A percentile compares a stretch with the other conserved stretches of the same genome.
phyloP scores from a whole-genome alignment of 2,113 vertebrate species.

The Grammomys surdaster region DNA sequence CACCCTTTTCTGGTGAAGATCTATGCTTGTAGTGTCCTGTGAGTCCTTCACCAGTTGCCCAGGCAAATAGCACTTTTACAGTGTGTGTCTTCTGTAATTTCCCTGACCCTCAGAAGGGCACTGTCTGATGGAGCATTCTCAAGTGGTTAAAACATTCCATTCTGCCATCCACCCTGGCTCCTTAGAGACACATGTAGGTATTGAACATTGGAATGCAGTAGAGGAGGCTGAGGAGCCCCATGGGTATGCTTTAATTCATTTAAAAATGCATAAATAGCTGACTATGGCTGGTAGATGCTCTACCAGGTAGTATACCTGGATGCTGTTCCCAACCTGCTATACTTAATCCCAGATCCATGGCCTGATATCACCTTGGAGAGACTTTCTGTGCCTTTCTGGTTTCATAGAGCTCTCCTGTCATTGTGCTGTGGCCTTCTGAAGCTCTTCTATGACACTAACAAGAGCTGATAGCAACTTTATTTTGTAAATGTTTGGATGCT shows the following conservation, averaged over 20 bases:
- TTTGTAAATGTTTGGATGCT: background rate
- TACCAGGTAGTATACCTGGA: background rate
- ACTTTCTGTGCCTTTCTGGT: background rate
- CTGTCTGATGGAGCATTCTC: background rate
- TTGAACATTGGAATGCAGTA: too few relatives aligned
- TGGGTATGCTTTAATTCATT: background rate
- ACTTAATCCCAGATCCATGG: background rate
- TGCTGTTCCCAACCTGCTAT: background rate
- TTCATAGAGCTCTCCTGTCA: background rate
- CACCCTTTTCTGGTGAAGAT: background rate
- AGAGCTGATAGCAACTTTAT: background rate
- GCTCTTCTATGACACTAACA: background rate
- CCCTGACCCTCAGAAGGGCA: background rate
- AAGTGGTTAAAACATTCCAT: background rate
- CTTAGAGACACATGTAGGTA: background rate
- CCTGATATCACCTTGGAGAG: background rate
- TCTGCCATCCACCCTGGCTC: fast-evolving
- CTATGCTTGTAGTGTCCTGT: background rate
- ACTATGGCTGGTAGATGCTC: background rate
- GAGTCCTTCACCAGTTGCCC: background rate
- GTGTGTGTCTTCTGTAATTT: background rate
- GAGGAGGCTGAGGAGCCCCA: background rate
- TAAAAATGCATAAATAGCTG: background rate
- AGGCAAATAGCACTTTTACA: background rate
- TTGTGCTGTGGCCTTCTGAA: background rate